Percentiles rank a stretch among this genome's conserved stretches.
Evolutionary conservation across 2,797 vertebrate genomes (phyloP).

Genomic region (Margarornis squamiger): DNA sequence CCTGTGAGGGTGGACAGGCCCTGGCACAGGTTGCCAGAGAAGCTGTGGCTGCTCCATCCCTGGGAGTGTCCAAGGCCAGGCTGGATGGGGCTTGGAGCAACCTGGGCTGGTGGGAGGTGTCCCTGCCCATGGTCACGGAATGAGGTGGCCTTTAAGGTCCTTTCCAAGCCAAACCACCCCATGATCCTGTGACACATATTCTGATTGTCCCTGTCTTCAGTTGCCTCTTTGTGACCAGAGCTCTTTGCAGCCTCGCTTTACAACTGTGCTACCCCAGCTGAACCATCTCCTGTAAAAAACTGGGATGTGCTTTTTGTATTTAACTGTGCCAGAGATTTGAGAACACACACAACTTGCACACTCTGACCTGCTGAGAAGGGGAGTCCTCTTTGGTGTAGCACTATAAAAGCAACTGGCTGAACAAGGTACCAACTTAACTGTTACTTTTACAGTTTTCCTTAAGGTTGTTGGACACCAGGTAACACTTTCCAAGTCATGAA

Average conservation of each 20-base stretch:
- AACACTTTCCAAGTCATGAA: not conserved
- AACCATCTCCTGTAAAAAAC: not conserved
- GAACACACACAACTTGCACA: not conserved
- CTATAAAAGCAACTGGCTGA: not conserved
- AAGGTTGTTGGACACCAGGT: not conserved
- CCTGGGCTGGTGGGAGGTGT: not conserved
- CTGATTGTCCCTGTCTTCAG: not conserved
- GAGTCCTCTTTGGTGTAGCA: not conserved
- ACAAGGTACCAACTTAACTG: not conserved
- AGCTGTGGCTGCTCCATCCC: not conserved
- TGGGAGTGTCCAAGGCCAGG: not conserved
- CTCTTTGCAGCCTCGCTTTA: not conserved
- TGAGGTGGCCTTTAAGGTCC: not conserved
- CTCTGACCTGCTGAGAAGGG: not conserved
- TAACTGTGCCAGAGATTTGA: too few relatives aligned
- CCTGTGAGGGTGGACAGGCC: rapidly evolving
- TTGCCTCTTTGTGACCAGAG: not conserved
- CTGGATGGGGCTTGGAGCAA: rapidly evolving
- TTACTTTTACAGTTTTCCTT: not conserved
- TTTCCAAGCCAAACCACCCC: not conserved
- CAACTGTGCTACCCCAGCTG: not conserved
- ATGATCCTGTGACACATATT: not conserved
- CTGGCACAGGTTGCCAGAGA: not conserved
- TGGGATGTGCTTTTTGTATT: not conserved
- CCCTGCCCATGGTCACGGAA: not conserved